Conservation (phyloP, 2,113 vertebrate species). For the Taxidea taxus region DNA sequence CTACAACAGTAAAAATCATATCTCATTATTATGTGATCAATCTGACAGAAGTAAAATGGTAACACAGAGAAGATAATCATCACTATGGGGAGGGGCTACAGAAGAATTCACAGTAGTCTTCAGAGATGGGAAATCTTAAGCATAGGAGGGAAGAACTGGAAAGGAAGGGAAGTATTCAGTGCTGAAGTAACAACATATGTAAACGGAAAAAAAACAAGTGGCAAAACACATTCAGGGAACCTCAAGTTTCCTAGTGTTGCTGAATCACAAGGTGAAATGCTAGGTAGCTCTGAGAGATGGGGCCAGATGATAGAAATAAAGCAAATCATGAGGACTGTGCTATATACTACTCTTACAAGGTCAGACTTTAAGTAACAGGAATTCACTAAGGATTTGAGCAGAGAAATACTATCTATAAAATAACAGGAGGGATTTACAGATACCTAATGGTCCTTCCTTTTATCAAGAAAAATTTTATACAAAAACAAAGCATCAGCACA, state of each 20-base stretch:
- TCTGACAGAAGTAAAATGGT: background rate
- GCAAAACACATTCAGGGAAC: background rate
- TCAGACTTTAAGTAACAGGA: background rate
- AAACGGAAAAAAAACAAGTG: background rate
- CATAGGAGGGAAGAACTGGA: background rate
- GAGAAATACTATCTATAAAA: background rate
- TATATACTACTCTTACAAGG: background rate
- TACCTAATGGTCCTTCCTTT: background rate
- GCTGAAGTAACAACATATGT: background rate
- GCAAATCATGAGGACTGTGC: background rate
- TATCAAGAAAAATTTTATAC: conserved; percentile 5
- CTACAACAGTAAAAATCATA: background rate
- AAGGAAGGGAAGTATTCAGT: background rate
- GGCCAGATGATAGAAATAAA: background rate
- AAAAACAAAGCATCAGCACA: conserved; percentile 7
- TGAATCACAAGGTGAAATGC: background rate
- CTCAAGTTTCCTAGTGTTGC: background rate
- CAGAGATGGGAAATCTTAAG: background rate
- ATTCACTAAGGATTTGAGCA: background rate
- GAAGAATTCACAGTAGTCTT: background rate
- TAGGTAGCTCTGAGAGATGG: background rate
- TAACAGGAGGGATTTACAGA: background rate
- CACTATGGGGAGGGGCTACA: background rate
- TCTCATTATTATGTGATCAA: background rate
- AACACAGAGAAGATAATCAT: background rate